Base-by-base conservation (phyloP, 2,888 invertebrate genomes). In the Lomographa bimaculata region DNA sequence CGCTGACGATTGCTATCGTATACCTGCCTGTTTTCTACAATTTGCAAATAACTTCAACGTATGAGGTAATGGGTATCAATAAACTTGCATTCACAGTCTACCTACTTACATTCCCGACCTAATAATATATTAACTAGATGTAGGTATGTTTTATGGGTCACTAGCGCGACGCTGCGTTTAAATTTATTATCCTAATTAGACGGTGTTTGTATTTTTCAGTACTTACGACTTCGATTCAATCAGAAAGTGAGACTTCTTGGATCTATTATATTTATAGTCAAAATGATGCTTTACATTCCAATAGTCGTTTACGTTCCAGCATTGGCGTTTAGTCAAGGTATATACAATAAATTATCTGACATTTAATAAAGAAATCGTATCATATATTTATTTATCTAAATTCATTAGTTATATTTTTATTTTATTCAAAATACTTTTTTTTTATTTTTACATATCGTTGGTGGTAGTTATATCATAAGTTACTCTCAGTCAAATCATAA, bases 281-380 rank as follows among this genome's bases (percentile, higher is more conserved):
- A 94, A 87, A 94, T 94, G 94, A 64, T 94, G 65, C 87, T 94
- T 8, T 94, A 94, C 72, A 94, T 94, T 71, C 95, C 96, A 1
- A 93, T 97, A 40, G 96, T 96, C 0, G 93, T 97, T 46, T 97
- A 96, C 72, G 96, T 96, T 2, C 97, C 97, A 32, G 95, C 96
- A 1, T 81, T 97, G 60, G 96, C 97, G 1, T 93, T 97, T 63
- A 93, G 93, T 79, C 95, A 95, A 92, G 93, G 93, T 93, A 90
- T 26, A 11, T 7, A 4, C 14, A 3, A 14, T 3, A n/a, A n/a
- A 35, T 23, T 37, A 12, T 40, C 27, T 32, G 39, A 40, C 28
- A 7, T 1, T 21, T 7, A 9, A 5, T n/a, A 14, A 4, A 14
- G 14, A 14, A 14, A 3, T 14, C 14, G 14, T 14, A 14, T 14